Percentiles rank a stretch among this genome's conserved stretches.
These are phyloP conservation scores for Meloidogyne exigua DNA, from an alignment of 1,140 invertebrate genomes.

Conservation along the genomic window DNA sequence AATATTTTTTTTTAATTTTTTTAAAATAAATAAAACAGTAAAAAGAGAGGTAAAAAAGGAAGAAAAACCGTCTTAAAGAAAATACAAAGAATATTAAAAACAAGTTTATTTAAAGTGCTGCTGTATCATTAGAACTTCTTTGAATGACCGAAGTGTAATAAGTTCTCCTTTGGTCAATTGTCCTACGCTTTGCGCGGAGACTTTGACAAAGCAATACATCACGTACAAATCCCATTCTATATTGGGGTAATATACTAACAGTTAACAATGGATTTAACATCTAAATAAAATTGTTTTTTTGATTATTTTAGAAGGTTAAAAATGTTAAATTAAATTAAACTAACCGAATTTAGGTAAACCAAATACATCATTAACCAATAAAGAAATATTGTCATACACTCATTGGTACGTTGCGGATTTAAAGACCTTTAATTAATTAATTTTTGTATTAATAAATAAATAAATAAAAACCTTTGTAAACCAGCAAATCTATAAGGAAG, in stretches of 20 bases:
- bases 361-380: slow-evolving; percentile 55
- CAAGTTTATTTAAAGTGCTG: not conserved
- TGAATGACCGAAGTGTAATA: not conserved
- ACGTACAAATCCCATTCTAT: slow-evolving; percentile 32
- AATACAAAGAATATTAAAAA: not conserved
- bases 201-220: not conserved
- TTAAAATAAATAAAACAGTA: too few relatives aligned
- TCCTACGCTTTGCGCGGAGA: not conserved
- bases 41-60: too few relatives aligned
- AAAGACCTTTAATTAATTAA: slow-evolving; percentile 13
- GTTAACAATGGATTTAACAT: slow-evolving; percentile 48
- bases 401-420: slow-evolving; percentile 37
- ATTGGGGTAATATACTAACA: slow-evolving; percentile 50
- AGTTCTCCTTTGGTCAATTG: not conserved
- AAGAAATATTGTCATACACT: slow-evolving; percentile 48
- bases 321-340: not conserved
- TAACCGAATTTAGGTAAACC: slow-evolving; percentile 49
- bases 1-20: too few relatives aligned
- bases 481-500: slow-evolving; percentile 46
- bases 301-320: not conserved
- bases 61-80: not conserved
- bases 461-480: slow-evolving; percentile 20
- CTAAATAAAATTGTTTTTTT: slow-evolving; percentile 32
- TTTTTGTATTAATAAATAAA: not conserved
- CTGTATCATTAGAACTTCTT: not conserved